Evolutionary conservation across 2,113 vertebrate species (phyloP), one percentile per base, ranked within the genome.

Genomic region (Labrus mixtus): DNA sequence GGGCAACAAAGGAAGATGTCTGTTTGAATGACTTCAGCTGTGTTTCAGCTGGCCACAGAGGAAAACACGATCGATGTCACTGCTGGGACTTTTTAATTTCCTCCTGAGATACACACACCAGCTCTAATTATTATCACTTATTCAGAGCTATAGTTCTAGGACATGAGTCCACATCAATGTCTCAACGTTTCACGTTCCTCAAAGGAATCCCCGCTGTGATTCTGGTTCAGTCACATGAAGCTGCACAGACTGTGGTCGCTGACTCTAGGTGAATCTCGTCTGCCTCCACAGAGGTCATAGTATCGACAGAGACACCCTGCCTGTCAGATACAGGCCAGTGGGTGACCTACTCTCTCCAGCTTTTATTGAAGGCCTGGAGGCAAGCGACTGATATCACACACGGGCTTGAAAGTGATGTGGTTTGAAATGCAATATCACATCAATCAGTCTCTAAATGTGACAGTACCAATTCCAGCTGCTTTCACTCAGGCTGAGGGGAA

Each of bases 311-410:
- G 72, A 72, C 73, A 88, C 67, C 50, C 56, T 63, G 76, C 20
- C 81, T 84, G 84, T 85, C 81, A 81, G 80, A 86, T 82, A 86
- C 66, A 83, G 79, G 73, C 22, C 73, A 70, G 74, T 79, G 77
- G 87, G 73, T 84, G 83, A 89, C 82, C 83, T 73, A 80, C 69
- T 82, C 81, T 82, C 80, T 77, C 51, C 43, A 48, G 29, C 70
- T 68, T 68, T 90, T 90, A 90, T 90, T 90, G 82, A 84, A 86
- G 68, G 81, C 81, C 86, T 65, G 56, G 12, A 83, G 88, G 85
- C 82, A 74, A 73, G 79, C 76, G 62, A 67, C 63, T 37, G 57
- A 81, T 83, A 89, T 87, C 48, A 78, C 79, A 77, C 67, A 1
- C 61, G n/a, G 45, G 62, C 68, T 79, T 70, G 36, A 78, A 78